These are phyloP conservation scores for Limnephilus marmoratus DNA, from an alignment of 2,888 invertebrate species.

Conservation along the genomic window DNA sequence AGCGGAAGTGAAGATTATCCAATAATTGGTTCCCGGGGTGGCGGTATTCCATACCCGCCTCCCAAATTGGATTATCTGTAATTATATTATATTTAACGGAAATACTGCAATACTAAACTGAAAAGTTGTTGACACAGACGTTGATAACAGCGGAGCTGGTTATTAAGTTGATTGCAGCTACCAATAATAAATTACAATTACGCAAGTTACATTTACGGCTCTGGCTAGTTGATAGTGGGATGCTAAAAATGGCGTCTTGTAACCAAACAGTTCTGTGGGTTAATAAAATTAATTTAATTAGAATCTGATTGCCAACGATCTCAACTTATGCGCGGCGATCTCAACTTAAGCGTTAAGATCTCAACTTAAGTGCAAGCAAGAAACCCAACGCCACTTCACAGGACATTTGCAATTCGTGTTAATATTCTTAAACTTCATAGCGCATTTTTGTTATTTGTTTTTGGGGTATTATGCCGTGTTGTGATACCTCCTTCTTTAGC, in stretches of 20 bases:
- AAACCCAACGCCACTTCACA: neutral
- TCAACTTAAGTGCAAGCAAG: neutral
- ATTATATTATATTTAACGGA: neutral
- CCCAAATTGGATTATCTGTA: too few relatives aligned
- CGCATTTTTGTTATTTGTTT: too few relatives aligned
- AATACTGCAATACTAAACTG: neutral
- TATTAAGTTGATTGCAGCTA: neutral
- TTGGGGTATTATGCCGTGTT: too few relatives aligned
- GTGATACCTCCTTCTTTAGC: too few relatives aligned
- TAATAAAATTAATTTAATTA: neutral
- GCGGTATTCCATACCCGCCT: too few relatives aligned
- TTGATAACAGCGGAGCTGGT: neutral
- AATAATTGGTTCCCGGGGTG: too few relatives aligned
- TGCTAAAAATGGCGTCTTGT: neutral
- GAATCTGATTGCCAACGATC: neutral
- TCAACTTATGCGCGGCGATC: neutral
- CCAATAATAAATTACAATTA: neutral
- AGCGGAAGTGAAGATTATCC: too few relatives aligned
- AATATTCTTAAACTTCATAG: too few relatives aligned
- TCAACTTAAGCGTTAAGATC: too few relatives aligned
- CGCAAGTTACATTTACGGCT: neutral
- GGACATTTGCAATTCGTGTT: neutral
- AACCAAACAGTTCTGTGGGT: neutral
- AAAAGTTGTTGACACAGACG: neutral
- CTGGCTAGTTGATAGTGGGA: neutral